Evolutionary conservation across 2,797 vertebrate species (phyloP), one percentile per base, ranked within the genome.

Genomic region (Clarias pachynema): DNA sequence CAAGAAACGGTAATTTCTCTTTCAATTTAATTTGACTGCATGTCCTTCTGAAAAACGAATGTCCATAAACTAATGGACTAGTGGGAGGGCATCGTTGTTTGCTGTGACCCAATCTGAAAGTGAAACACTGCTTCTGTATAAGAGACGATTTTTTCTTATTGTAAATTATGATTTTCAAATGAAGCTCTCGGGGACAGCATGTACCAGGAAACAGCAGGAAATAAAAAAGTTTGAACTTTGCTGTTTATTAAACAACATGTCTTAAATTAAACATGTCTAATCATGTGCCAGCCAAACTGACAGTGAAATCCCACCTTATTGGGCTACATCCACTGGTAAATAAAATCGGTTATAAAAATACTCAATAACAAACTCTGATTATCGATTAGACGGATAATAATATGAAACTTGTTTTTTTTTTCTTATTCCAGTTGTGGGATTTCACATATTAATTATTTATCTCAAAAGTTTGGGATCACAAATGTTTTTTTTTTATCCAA

Each of bases 1-100:
- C 24, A 0, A 59, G 5, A 0, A 63, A 14, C 1, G 86, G 88
- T 87, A 87, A 79, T 70, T 79, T 57, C 0, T 16, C 3, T 79
- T 24, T 72, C 22, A 44, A 44, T 44, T 44, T 24, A 74, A 31
- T 8, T 34, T 16, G 49, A 44, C 7, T 72, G 22, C 22, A 44
- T 56, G n/a, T 53, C 0, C 4, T 16, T 29, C 18, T 40, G 18
- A 40, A n/a, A 44, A 75, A 6, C 10, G 2, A 49, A 26, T 73
- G 12, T 73, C 24, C 24, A 49, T 40, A 53, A 44, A 70, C 37
- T 5, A 44, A 44, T 44, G 22, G 22, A 63, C 9, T 10, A 44
- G 44, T 44, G 44, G 1, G 57, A 79, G 34, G 34, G 20, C 8
- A 57, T 53, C 5, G 2, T 20, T 31, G 53, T 57, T 56, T 29